Conservation (phyloP, 2,888 invertebrate species). For the Macrosoma leucophasiata region DNA sequence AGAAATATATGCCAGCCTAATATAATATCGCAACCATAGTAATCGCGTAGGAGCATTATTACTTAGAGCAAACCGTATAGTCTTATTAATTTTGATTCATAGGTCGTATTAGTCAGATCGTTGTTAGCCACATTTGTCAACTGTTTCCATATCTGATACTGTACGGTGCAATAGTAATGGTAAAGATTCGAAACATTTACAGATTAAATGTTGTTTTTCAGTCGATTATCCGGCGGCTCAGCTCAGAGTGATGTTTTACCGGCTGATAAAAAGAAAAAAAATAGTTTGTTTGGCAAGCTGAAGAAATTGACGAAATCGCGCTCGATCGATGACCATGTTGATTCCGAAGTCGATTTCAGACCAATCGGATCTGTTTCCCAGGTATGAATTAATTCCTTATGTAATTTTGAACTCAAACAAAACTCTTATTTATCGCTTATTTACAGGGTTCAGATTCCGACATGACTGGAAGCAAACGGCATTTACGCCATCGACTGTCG, state of each 20-base stretch:
- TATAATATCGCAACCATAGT: no score
- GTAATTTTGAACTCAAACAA: neutral
- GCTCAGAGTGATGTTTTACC: slow-evolving; percentile 88
- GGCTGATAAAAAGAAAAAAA: slow-evolving; percentile 87
- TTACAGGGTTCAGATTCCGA: slow-evolving; percentile 81
- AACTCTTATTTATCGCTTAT: slow-evolving; percentile 3
- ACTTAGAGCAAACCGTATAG: no score
- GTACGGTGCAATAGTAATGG: neutral
- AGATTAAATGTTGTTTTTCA: slow-evolving; percentile 41
- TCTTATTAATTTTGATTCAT: no score
- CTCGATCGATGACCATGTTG: slow-evolving; percentile 82
- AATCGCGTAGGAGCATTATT: no score
- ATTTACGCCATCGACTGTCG: slow-evolving; percentile 86
- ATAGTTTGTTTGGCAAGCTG: slow-evolving; percentile 88
- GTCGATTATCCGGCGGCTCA: slow-evolving; percentile 88
- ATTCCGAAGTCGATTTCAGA: slow-evolving; percentile 61
- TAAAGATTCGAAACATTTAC: neutral
- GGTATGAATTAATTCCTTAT: slow-evolving; percentile 34
- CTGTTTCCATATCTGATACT: no score
- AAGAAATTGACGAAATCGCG: slow-evolving; percentile 90
- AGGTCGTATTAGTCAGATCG: no score
- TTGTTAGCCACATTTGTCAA: no score
- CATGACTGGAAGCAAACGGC: slow-evolving; percentile 82
- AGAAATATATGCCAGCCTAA: no score
- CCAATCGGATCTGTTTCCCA: slow-evolving; percentile 75